Percentiles rank a stretch among this genome's conserved stretches.
Evolutionary conservation across 2,888 invertebrate species (phyloP).

Genomic region (Heterodera filipjevi): DNA sequence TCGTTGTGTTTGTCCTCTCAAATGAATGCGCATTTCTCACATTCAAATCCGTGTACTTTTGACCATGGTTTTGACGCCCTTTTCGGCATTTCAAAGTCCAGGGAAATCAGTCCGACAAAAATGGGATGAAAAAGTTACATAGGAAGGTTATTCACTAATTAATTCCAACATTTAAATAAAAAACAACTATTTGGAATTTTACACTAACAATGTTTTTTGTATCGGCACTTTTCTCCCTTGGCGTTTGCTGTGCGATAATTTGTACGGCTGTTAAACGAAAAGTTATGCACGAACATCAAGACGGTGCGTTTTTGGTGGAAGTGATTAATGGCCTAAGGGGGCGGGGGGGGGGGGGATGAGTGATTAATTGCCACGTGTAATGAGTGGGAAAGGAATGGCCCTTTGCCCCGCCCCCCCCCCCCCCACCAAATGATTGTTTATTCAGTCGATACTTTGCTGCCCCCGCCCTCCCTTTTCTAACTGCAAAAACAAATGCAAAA

Average conservation of each 20-base stretch:
- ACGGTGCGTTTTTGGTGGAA: neutral
- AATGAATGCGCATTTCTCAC: no score
- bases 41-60: no score
- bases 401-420: neutral
- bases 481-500: neutral
- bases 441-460: neutral
- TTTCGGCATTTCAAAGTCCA: no score
- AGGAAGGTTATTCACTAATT: no score
- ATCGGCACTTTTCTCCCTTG: neutral
- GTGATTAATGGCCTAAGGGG: no score
- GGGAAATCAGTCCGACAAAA: no score
- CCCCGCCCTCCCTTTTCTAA: neutral
- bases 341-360: no score
- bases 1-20: neutral
- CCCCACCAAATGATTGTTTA: neutral
- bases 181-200: neutral
- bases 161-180: neutral
- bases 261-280: neutral
- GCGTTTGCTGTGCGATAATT: neutral
- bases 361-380: no score
- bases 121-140: no score
- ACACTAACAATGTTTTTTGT: constrained; percentile 1
- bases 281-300: neutral
- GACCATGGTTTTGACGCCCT: no score
- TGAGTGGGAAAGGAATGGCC: no score